phyloP scores from a whole-genome alignment of 2,797 vertebrate species.

The Tiaroga cobitis region DNA sequence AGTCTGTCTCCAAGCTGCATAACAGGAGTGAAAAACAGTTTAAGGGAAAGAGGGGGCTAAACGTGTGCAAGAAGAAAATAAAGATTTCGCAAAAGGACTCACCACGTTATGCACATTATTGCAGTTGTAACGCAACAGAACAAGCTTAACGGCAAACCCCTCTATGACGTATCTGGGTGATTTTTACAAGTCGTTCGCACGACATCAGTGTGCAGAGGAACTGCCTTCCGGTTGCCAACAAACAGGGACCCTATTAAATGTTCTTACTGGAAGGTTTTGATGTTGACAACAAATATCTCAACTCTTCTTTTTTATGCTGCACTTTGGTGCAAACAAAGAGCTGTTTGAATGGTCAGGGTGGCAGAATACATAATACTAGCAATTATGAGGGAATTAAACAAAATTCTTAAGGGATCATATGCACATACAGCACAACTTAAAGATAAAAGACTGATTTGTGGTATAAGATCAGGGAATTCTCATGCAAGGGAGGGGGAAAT shows the following conservation, averaged over 20 bases:
- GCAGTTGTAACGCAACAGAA: conserved; percentile 44
- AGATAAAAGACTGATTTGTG: conserved; percentile 10
- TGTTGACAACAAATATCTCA: conserved; percentile 16
- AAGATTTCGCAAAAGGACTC: conserved; percentile 39
- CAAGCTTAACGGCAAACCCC: conserved; percentile 43
- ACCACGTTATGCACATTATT: conserved; percentile 42
- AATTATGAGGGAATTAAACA: neutral
- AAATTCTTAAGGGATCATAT: neutral
- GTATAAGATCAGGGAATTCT: conserved; percentile 8
- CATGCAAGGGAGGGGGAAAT: neutral
- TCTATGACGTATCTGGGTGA: conserved; percentile 59
- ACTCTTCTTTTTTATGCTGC: neutral
- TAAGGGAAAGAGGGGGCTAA: neutral
- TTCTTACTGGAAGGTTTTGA: conserved; percentile 35
- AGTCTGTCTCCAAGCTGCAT: neutral
- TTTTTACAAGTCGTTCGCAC: conserved; percentile 49
- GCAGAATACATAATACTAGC: neutral
- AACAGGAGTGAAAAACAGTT: neutral
- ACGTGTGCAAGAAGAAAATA: conserved; percentile 7
- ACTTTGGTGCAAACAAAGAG: neutral
- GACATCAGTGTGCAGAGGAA: conserved; percentile 45
- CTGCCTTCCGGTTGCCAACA: conserved; percentile 41
- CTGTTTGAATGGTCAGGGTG: neutral
- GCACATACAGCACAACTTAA: neutral
- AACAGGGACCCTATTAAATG: conserved; percentile 37